Conservation (phyloP, 1,140 invertebrate species). For the Drosophila serrata region DNA sequence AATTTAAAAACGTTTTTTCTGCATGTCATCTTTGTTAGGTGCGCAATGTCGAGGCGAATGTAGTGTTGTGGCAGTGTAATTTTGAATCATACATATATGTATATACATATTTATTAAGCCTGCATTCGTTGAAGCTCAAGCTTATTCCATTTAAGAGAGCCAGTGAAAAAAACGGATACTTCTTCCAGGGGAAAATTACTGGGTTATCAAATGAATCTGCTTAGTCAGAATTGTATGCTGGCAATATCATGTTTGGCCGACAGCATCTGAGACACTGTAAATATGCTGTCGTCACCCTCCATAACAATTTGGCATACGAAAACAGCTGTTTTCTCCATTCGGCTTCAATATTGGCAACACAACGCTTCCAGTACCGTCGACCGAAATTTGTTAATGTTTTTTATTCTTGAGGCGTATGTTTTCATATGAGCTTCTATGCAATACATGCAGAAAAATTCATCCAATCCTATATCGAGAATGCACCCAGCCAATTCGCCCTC, state of each 20-base stretch:
- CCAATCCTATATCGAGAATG: neutral
- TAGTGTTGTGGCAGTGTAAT: no score
- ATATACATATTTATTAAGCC: no score
- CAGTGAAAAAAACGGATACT: no score
- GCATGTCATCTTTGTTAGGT: no score
- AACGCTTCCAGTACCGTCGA: neutral
- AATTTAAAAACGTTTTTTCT: neutral
- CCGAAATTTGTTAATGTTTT: neutral
- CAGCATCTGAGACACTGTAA: conserved; percentile 1
- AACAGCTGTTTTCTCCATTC: neutral
- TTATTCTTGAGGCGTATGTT: neutral
- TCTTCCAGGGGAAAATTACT: conserved; percentile 4
- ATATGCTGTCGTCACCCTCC: conserved; percentile 4
- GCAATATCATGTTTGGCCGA: conserved; percentile 1
- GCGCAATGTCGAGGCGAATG: no score
- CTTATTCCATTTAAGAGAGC: no score
- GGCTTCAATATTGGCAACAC: neutral
- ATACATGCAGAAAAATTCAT: conserved; percentile 6
- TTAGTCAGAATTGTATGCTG: no score
- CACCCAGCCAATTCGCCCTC: conserved; percentile 9
- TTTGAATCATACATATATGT: no score
- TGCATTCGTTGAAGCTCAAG: no score
- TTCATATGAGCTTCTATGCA: neutral
- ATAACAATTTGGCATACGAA: neutral
- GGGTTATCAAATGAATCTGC: neutral